phyloP scores from a whole-genome alignment of 2,888 invertebrate genomes.

The Apodemia zela region DNA sequence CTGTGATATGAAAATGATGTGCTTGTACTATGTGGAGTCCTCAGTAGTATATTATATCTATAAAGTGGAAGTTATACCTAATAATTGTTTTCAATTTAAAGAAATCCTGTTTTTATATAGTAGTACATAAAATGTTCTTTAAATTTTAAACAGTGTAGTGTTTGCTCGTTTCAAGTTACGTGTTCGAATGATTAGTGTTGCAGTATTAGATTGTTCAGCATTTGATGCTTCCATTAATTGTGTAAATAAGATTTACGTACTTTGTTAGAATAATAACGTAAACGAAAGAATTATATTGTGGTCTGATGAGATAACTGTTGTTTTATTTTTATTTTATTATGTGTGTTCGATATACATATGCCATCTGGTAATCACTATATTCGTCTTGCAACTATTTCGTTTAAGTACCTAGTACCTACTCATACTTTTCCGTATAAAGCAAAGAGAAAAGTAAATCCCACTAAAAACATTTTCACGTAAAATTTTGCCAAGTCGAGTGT shows the following conservation, averaged over 20 bases:
- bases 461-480: no score
- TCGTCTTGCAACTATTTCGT: no score
- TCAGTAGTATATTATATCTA: constrained; percentile 1
- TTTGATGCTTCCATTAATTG: constrained; percentile 66
- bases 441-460: no score
- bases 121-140: constrained; percentile 29
- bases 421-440: no score
- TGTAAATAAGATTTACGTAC: constrained; percentile 73
- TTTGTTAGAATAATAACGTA: constrained; percentile 66
- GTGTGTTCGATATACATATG: neutral
- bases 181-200: constrained; percentile 44
- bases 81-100: constrained; percentile 16
- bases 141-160: constrained; percentile 28
- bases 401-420: no score
- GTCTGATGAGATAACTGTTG: constrained; percentile 47
- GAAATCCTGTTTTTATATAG: constrained; percentile 22
- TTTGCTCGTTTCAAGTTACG: constrained; percentile 31
- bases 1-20: constrained; percentile 46
- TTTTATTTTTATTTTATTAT: constrained; percentile 39
- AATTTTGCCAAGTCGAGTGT: no score
- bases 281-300: constrained; percentile 68
- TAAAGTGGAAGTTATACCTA: constrained; percentile 6
- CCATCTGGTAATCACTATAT: no score
- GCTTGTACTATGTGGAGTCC: constrained; percentile 21
- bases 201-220: constrained; percentile 64